Base-by-base conservation (phyloP, 2,113 vertebrate genomes). In the Progne subis region DNA sequence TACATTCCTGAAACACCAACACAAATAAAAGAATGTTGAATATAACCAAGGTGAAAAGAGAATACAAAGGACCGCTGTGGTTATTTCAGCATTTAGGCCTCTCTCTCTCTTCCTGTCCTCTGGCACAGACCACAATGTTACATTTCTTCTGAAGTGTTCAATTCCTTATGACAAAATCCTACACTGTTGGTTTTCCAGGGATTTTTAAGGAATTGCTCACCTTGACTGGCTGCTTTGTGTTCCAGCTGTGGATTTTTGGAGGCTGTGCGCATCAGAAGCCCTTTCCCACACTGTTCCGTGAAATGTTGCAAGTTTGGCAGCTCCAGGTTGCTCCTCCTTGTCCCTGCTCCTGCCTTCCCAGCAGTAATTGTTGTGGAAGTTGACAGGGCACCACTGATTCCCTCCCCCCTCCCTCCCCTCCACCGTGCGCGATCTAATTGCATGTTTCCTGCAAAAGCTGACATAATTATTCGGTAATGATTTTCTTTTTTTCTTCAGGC, bases 371-470 rank as follows among this genome's bases (percentile, higher is more conserved):
- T 43, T 87, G 28, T 87, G 81, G 89, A 95, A 85, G 78, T 82
- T 96, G 80, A 79, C 64, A 46, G n/a, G 41, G 43, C 71, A 32
- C 5, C 59, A 94, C 92, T 5, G 92, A 94, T 91, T 91, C 86
- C 19, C 60, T 70, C 83, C 72, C 41, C 71, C 49, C 44, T 0
- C 26, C 26, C 14, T 25, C 8, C 44, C 18, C 68, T 57, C n/a
- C n/a, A n/a, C 67, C 39, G 24, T 56, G 79, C 72, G 19, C 34
- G 64, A 67, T 88, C 74, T 97, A 96, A 96, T 92, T 97, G 86
- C 82, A 95, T 92, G 84, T 96, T 97, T 97, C 96, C 95, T 97
- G 75, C 39, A 84, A 34, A 71, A 93, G 71, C 70, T 97, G 94
- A 68, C 85, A 68, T 71, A 95, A 97, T 94, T 95, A 87, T 90